Base-by-base conservation (phyloP, 2,113 vertebrate species). In the Alethe diademata region DNA sequence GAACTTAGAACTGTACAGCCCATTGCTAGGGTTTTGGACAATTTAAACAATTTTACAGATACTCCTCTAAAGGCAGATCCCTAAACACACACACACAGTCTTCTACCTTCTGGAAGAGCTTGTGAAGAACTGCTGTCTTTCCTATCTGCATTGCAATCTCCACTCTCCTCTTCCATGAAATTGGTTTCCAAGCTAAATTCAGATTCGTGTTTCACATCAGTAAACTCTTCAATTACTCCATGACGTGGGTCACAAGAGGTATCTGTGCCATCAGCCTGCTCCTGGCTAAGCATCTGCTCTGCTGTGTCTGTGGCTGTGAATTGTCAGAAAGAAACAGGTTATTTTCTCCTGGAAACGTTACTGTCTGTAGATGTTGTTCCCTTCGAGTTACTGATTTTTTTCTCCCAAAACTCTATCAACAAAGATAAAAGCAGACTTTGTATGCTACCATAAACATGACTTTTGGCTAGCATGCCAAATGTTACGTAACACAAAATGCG, bases 111-210 rank as follows among this genome's bases (percentile, higher is more conserved):
- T 54, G 97, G 90, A 36, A 51, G 14, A 57, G 84, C 67, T 70
- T 19, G 65, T 36, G 93, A 67, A 72, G 81, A 86, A 54, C 3
- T 42, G 38, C 61, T 20, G 15, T 91, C 92, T 78, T 58, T 92
- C 56, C 45, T 48, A 73, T 87, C 91, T 33, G 67, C 78, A 54
- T 4, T 86, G 22, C 65, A 62, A 73, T 92, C 96, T 87, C 70
- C 83, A 75, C 61, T 88, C 64, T 97, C 97, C 61, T 98, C 97
- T n/a, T 97, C 98, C 2, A 97, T 97, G 93, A 99, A 98, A 97
- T 99, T 99, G 51, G 95, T 98, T 97, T 99, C 99, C 95, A 99
- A 96, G 97, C 99, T 99, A 97, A 99, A 99, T 65, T 98, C 98
- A 42, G 98, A 97, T 97, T 99, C 99, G 0, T 98, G 97, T 83